A percentile compares a stretch with the other conserved stretches of the same genome.
Evolutionary conservation across 2,113 vertebrate species (phyloP).

Genomic region (Morone chrysops): DNA sequence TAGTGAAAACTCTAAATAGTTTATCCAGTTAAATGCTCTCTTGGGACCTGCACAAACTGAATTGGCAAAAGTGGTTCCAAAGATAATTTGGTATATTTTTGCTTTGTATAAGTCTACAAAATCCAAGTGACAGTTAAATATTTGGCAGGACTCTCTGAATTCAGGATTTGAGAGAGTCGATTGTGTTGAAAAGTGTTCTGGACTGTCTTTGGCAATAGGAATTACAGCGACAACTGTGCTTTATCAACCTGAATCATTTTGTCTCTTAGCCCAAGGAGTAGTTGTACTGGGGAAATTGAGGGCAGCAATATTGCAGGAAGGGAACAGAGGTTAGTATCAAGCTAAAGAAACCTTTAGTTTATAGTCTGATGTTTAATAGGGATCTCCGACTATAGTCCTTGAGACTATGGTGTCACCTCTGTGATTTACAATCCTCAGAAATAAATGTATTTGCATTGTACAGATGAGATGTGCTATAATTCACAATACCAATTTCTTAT

Average conservation of each 20-base stretch:
- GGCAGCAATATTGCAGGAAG: constrained; percentile 18
- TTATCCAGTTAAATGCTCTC: no score
- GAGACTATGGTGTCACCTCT: background rate
- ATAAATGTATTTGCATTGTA: background rate
- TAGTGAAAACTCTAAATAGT: background rate
- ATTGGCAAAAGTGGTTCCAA: background rate
- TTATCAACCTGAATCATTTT: constrained; percentile 13
- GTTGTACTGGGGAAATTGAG: constrained; percentile 16
- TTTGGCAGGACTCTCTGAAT: background rate
- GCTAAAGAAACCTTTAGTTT: background rate
- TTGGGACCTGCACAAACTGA: background rate
- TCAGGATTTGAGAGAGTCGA: background rate
- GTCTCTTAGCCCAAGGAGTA: background rate
- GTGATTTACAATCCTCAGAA: background rate
- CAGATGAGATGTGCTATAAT: background rate
- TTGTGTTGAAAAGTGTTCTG: constrained; percentile 12
- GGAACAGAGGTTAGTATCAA: constrained; percentile 8
- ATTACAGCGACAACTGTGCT: constrained; percentile 24
- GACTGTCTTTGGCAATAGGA: constrained; percentile 40
- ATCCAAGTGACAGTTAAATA: background rate
- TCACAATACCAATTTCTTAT: background rate
- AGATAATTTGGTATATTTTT: background rate
- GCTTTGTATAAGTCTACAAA: constrained; percentile 1
- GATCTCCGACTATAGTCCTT: background rate
- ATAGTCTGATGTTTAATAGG: background rate